Evolutionary conservation across 2,113 vertebrate species (phyloP).

Genomic region (Hemiscyllium ocellatum): DNA sequence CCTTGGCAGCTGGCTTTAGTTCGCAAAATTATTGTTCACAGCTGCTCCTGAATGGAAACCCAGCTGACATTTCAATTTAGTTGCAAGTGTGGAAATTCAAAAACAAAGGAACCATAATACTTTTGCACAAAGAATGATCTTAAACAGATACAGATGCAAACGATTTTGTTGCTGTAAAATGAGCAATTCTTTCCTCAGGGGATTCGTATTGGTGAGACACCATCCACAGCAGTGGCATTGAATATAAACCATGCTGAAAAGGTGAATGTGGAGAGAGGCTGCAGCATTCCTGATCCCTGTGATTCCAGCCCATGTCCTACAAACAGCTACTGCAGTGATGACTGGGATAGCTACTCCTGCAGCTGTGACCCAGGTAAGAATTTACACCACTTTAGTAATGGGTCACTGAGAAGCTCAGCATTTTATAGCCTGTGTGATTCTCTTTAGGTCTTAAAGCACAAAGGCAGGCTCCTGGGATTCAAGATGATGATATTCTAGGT

Average conservation of each 20-base stretch:
- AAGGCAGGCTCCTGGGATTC: background rate
- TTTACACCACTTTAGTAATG: conserved; percentile 17
- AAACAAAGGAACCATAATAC: background rate
- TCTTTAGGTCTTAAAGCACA: background rate
- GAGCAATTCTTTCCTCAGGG: conserved; percentile 56
- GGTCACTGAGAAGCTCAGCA: background rate
- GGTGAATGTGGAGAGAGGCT: conserved; percentile 74
- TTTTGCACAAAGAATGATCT: background rate
- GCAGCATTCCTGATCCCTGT: conserved; percentile 74
- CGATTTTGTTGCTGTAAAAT: background rate
- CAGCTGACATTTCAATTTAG: background rate
- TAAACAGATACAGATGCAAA: background rate
- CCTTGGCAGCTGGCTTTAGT: background rate
- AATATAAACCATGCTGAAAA: conserved; percentile 62
- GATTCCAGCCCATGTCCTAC: conserved; percentile 74
- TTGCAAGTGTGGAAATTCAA: background rate
- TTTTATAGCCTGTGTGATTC: conserved; percentile 6
- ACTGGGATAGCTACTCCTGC: conserved; percentile 84
- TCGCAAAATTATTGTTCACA: conserved; percentile 10
- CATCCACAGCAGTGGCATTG: conserved; percentile 46
- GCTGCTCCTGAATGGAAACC: conserved; percentile 6
- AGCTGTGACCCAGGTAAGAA: conserved; percentile 73
- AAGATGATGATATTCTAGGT: background rate
- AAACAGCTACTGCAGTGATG: conserved; percentile 77
- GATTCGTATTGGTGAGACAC: conserved; percentile 62